Evolutionary conservation across 2,113 vertebrate species (phyloP).

Genomic region (Montifringilla adamsi): DNA sequence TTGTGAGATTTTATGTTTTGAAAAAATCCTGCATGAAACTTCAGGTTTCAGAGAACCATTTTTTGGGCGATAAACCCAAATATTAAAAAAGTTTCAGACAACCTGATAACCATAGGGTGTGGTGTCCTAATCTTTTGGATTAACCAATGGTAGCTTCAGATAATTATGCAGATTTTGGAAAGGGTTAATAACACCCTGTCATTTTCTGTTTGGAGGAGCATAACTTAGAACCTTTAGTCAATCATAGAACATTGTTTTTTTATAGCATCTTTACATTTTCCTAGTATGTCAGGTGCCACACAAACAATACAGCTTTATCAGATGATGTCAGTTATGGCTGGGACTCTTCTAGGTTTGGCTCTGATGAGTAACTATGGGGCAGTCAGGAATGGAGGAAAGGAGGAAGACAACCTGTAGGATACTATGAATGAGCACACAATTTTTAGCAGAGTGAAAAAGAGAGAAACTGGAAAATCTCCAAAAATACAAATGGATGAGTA

Average conservation of each 20-base stretch:
- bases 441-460: neutral
- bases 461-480: neutral
- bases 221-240: neutral
- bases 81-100: neutral
- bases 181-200: neutral
- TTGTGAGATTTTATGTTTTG: neutral
- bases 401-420: neutral
- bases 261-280: neutral
- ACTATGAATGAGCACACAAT: neutral
- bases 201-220: neutral
- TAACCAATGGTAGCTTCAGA: neutral
- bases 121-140: neutral
- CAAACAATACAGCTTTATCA: neutral
- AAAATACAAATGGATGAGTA: neutral
- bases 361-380: neutral
- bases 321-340: fast-evolving
- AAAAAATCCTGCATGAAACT: neutral
- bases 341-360: neutral
- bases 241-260: neutral
- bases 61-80: neutral
- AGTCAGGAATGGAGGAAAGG: neutral
- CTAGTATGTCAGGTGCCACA: neutral
- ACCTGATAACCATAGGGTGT: neutral
- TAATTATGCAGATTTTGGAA: neutral
- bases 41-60: neutral